These are phyloP conservation scores for Oplegnathus fasciatus DNA, from an alignment of 2,113 vertebrate genomes.

Conservation along the genomic window DNA sequence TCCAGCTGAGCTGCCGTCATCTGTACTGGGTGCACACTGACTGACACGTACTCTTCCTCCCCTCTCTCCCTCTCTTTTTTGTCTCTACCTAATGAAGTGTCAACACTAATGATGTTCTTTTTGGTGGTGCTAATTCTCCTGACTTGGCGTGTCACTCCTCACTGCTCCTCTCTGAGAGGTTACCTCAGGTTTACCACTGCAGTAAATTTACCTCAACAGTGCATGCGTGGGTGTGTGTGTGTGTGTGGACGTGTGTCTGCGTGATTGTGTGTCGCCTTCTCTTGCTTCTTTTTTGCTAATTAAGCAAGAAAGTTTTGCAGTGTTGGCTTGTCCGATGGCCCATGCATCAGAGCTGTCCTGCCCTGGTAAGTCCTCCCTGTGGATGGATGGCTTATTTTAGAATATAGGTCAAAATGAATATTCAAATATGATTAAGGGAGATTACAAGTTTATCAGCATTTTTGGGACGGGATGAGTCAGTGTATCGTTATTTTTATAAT, in stretches of 20 bases:
- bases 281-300: constrained; percentile 50
- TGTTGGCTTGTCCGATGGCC: constrained; percentile 56
- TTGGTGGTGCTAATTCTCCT: constrained; percentile 45
- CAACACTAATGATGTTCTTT: constrained; percentile 61
- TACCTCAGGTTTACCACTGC: constrained; percentile 49
- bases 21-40: constrained; percentile 30
- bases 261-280: not conserved
- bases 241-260: not conserved
- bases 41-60: constrained; percentile 36
- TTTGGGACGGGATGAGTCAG: not conserved
- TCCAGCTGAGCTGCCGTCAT: constrained; percentile 46
- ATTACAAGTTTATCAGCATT: constrained; percentile 6
- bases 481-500: too few species aligned
- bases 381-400: constrained; percentile 58
- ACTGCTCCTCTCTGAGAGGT: constrained; percentile 42
- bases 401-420: constrained; percentile 68
- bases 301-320: constrained; percentile 69
- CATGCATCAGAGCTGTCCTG: constrained; percentile 64
- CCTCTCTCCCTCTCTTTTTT: not conserved
- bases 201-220: constrained; percentile 30
- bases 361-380: constrained; percentile 45
- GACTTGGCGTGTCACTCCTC: constrained; percentile 63
- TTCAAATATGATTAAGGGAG: constrained; percentile 37
- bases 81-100: constrained; percentile 59
- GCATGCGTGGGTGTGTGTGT: not conserved